Evolutionary conservation across 2,797 vertebrate genomes (phyloP).

Genomic region (Pelobates cultripes): DNA sequence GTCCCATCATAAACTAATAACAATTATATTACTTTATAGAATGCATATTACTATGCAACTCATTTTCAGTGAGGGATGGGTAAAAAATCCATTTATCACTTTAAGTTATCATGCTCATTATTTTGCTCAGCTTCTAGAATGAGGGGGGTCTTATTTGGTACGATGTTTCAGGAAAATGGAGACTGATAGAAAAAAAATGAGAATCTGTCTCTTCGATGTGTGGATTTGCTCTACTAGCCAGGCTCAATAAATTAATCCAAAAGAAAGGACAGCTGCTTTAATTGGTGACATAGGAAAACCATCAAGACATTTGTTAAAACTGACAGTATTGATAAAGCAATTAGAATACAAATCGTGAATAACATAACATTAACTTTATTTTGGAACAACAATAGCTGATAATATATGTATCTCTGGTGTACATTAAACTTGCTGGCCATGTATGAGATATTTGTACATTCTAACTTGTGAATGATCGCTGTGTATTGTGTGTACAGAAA

Average conservation of each 20-base stretch:
- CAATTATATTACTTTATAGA: background rate
- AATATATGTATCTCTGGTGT: constrained; percentile 1
- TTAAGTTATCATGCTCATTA: background rate
- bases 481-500: background rate
- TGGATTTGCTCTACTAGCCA: constrained; percentile 18
- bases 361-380: constrained; percentile 5
- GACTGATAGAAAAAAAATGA: background rate
- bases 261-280: constrained; percentile 4
- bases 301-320: constrained; percentile 22
- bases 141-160: background rate
- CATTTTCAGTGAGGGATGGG: background rate
- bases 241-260: constrained; percentile 18
- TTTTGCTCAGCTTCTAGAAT: background rate
- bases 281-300: constrained; percentile 26
- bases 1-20: background rate
- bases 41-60: background rate
- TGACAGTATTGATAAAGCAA: constrained; percentile 32
- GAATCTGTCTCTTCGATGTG: background rate
- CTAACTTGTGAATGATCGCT: background rate
- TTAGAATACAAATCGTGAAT: constrained; percentile 23
- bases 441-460: constrained; percentile 4
- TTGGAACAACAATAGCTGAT: constrained; percentile 8
- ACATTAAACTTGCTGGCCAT: constrained; percentile 18
- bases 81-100: background rate
- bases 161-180: background rate